Evolutionary conservation across 2,797 vertebrate genomes (phyloP), one percentile per base, ranked within the genome.

Genomic region (Ibycter americanus): DNA sequence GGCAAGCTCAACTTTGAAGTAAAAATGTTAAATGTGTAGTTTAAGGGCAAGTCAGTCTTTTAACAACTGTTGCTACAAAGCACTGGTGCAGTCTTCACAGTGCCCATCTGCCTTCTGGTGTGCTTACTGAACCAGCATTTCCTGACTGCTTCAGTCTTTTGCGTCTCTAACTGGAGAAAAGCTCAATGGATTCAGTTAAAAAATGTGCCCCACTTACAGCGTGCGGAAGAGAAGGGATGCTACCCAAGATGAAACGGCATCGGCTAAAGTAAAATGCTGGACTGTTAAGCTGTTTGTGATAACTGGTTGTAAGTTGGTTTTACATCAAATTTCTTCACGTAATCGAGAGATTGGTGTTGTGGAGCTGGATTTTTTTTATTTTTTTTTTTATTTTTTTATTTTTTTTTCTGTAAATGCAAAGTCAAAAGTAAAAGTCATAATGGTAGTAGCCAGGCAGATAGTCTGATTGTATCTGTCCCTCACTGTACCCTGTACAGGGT

Each of bases 271-370:
- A 55, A 77, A 71, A 56, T 44, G 11, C n/a, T 52, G 12, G 51
- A 40, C 34, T 87, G 19, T 36, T 68, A 83, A 54, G 7, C 26
- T 58, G 49, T 10, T 59, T 47, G 20, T 42, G 26, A 8, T 51
- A 68, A 36, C 32, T 40, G 12, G 8, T 46, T 63, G 4, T 34
- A 63, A 36, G 0, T 26, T 74, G 15, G 20, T 15, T 65, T 63
- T 70, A 44, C 0, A 1, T 25, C 13, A 40, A 17, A 36, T 88
- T 74, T 76, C 9, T 51, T 82, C 8, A 17, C 0, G 0, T 56
- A 77, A 67, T 36, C 27, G 27, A 58, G 62, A 47, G 7, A 12
- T 15, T 62, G 11, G 5, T 7, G 15, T 29, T 81, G 40, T 38
- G 38, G 11, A 62, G 32, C n/a, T 62, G 34, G 13, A 46, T 17